These are phyloP conservation scores for Oppia nitens DNA, from an alignment of 1,140 invertebrate genomes.

Conservation along the genomic window DNA sequence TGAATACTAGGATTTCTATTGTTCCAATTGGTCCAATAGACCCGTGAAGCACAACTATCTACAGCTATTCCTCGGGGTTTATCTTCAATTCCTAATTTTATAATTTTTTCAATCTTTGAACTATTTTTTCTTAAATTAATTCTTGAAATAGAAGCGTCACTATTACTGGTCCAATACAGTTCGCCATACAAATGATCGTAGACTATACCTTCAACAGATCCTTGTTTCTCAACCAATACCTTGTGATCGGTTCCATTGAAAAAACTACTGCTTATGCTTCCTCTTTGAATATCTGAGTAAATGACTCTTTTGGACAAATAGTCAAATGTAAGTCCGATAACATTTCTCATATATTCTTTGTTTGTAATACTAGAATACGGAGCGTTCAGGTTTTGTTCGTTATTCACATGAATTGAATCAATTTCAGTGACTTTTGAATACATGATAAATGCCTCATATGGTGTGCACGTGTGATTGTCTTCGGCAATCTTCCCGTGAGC, in stretches of 20 bases:
- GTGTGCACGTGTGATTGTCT: slow-evolving; percentile 43
- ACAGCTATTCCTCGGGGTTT: slow-evolving; percentile 64
- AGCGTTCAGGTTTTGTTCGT: slow-evolving; percentile 46
- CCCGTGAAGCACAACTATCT: slow-evolving; percentile 49
- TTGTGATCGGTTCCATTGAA: slow-evolving; percentile 58
- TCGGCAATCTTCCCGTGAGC: slow-evolving; percentile 47
- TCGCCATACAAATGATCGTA: slow-evolving; percentile 44
- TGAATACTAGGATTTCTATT: slow-evolving; percentile 46
- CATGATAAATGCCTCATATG: slow-evolving; percentile 54
- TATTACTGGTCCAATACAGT: slow-evolving; percentile 72
- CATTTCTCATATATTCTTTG: slow-evolving; percentile 52
- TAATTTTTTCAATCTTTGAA: slow-evolving; percentile 35
- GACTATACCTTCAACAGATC: slow-evolving; percentile 63
- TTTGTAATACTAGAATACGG: slow-evolving; percentile 55
- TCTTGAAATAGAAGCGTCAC: slow-evolving; percentile 51
- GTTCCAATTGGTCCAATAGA: slow-evolving; percentile 76
- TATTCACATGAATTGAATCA: slow-evolving; percentile 52
- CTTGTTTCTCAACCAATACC: slow-evolving; percentile 48
- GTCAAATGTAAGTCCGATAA: slow-evolving; percentile 64
- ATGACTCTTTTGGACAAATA: slow-evolving; percentile 49
- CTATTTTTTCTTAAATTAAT: slow-evolving; percentile 31
- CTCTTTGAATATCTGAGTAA: slow-evolving; percentile 70
- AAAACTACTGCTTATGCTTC: slow-evolving; percentile 59
- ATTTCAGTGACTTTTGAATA: slow-evolving; percentile 53
- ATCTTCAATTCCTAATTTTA: slow-evolving; percentile 47